A percentile compares a stretch with the other conserved stretches of the same genome.
These are phyloP conservation scores for Epizoanthus scotinus DNA, from an alignment of 92 coral and sea anemone genomes.

Conservation along the genomic window DNA sequence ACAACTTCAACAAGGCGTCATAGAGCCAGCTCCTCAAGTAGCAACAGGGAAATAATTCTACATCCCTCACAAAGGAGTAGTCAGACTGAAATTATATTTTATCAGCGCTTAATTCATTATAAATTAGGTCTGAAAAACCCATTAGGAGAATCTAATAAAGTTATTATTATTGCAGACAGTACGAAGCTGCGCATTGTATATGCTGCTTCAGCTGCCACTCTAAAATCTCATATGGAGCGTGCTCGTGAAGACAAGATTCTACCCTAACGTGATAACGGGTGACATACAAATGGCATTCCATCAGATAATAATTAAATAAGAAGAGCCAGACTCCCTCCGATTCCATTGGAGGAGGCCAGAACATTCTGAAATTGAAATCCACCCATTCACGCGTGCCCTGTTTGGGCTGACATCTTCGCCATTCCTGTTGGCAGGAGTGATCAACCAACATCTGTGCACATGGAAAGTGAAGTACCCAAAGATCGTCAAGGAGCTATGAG, in stretches of 20 bases:
- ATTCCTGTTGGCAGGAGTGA: conserved; percentile 45
- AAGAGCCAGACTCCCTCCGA: conserved; percentile 37
- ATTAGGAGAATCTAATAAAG: too few species aligned
- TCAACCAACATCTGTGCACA: conserved; percentile 34
- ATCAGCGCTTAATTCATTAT: too few species aligned
- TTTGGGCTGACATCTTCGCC: conserved; percentile 44
- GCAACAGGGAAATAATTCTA: conserved; percentile 15
- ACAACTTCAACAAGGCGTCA: conserved; percentile 35
- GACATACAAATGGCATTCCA: conserved; percentile 41
- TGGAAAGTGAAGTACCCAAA: conserved; percentile 23
- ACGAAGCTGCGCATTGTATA: conserved; percentile 36
- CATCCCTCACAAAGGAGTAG: conserved; percentile 34
- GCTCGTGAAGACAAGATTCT: conserved; percentile 23
- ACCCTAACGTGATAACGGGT: conserved; percentile 30
- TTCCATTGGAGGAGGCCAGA: conserved; percentile 38
- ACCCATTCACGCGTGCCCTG: conserved; percentile 42
- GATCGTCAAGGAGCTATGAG: neutral
- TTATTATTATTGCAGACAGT: conserved; percentile 16
- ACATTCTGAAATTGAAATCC: conserved; percentile 14
- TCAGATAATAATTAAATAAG: conserved; percentile 32
- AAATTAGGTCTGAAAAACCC: too few species aligned
- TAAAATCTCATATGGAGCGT: conserved; percentile 35
- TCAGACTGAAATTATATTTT: too few species aligned
- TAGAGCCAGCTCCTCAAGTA: conserved; percentile 30
- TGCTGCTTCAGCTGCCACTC: conserved; percentile 25